phyloP scores from a whole-genome alignment of 2,888 invertebrate species.

The Cephus pygmeus region DNA sequence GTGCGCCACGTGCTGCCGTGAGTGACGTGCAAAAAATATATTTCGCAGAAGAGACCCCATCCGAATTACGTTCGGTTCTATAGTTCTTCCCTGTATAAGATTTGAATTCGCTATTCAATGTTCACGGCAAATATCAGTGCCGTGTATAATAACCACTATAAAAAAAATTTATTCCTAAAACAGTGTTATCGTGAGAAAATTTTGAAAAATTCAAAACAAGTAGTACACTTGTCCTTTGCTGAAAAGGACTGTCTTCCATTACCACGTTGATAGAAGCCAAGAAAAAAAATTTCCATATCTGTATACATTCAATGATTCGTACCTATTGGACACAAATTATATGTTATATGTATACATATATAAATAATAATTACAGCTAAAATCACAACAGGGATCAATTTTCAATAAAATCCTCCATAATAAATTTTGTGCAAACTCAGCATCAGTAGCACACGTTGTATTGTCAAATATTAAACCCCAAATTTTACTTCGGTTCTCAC shows the following conservation, averaged over 20 bases:
- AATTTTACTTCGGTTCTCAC: not conserved
- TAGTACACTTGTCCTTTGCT: not conserved
- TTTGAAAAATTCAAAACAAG: not conserved
- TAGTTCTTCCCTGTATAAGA: conserved; percentile 29
- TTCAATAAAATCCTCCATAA: too few species aligned
- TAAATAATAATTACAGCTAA: too few species aligned
- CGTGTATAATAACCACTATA: not conserved
- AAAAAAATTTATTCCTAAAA: not conserved
- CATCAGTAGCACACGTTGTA: not conserved
- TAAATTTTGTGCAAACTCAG: not conserved
- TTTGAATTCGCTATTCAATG: conserved; percentile 24
- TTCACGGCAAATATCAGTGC: not conserved
- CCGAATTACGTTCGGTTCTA: conserved; percentile 31
- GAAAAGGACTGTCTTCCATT: not conserved
- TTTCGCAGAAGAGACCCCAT: conserved; percentile 34
- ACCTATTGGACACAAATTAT: not conserved
- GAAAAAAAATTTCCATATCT: not conserved
- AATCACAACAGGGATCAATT: too few species aligned
- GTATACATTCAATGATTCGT: not conserved
- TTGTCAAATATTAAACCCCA: not conserved
- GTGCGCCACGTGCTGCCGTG: conserved; percentile 56
- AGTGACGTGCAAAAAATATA: conserved; percentile 58
- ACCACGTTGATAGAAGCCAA: not conserved
- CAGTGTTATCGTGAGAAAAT: not conserved
- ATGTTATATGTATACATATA: not conserved